Base-by-base conservation (phyloP, 1,140 invertebrate species). In the Eumaeus atala region DNA sequence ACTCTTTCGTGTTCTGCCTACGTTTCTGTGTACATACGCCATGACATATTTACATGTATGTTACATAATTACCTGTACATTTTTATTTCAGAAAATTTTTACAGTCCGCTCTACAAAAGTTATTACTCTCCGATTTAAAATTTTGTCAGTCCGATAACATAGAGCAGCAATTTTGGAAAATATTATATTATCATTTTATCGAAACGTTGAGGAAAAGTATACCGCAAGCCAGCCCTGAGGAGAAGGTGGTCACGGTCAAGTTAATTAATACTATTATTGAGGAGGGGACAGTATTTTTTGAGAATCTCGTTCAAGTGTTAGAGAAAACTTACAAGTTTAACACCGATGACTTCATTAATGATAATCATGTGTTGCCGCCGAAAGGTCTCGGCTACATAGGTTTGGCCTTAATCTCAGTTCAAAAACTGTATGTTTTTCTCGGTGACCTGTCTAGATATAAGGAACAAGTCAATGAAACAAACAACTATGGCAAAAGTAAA, bases 361-460 rank as follows among this genome's bases (percentile, higher is more conserved):
- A 82, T 47, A 89, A 89, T 63, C 84, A 80, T 62, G 72, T 72
- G 42, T 67, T 83, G 49, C 82, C 84, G 33, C 87, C 91, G 2
- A 90, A 91, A 71, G 90, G 91, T 5, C 80, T 92, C 14, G 92
- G 93, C 3, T 91, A 90, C 58, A 88, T 93, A 8, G 92, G 94
- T 14, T 88, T 96, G 56, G 94, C 94, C 3, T 83, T 96, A 53
- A 90, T 97, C 34, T 94, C 95, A 56, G 91, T 92, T 0, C 97
- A 98, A 83, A 96, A 97, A 61, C 90, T 96, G 56, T 93, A 95
- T 64, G 90, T 98, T 21, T 97, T 93, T 77, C 88, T 98, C 53
- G 97, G 97, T 4, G 97, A 98, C 87, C 90, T 98, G 61, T 92
- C 94, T 7, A 90, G 97, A 48, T 98, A 98, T 80, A 93, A 92